Percentiles rank a stretch among this genome's conserved stretches.
These are phyloP conservation scores for Drosophila gunungcola DNA, from an alignment of 1,140 invertebrate genomes.

Conservation along the genomic window DNA sequence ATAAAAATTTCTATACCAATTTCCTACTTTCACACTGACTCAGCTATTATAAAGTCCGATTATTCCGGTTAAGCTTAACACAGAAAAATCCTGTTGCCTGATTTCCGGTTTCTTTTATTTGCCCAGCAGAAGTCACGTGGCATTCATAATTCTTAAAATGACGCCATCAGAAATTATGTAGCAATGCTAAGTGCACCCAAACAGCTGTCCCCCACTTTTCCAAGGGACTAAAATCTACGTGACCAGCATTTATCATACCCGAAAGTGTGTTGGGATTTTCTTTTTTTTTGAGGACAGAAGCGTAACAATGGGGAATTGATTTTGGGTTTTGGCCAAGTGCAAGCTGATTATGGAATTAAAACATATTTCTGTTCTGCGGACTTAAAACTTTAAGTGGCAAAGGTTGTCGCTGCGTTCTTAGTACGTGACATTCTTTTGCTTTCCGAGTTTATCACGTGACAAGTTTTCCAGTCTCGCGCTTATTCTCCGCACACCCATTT, in stretches of 20 bases:
- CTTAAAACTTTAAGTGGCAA: conserved; percentile 81
- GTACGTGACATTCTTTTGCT: conserved; percentile 72
- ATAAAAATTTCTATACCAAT: background rate
- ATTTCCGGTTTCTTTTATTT: conserved; percentile 54
- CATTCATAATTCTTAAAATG: conserved; percentile 85
- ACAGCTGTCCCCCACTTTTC: conserved; percentile 45
- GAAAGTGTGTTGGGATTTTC: conserved; percentile 60
- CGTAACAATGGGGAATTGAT: conserved; percentile 74
- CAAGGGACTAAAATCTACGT: conserved; percentile 44
- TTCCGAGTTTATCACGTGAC: conserved; percentile 74
- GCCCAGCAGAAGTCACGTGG: conserved; percentile 81
- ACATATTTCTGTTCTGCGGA: conserved; percentile 68
- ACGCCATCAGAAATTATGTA: conserved; percentile 80
- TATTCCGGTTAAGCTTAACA: background rate
- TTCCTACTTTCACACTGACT: background rate
- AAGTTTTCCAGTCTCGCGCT: conserved; percentile 53
- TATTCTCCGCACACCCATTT: conserved; percentile 29
- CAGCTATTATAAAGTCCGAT: background rate
- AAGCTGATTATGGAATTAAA: conserved; percentile 81
- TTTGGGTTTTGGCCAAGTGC: conserved; percentile 61
- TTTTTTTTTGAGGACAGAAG: conserved; percentile 9
- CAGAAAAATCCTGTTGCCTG: conserved; percentile 6
- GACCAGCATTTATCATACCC: conserved; percentile 66
- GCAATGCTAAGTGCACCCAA: conserved; percentile 81
- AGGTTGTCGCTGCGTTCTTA: conserved; percentile 60